These are phyloP conservation scores for Myiothlypis chrysogaster DNA, from an alignment of 2,797 vertebrate species.

Conservation along the genomic window DNA sequence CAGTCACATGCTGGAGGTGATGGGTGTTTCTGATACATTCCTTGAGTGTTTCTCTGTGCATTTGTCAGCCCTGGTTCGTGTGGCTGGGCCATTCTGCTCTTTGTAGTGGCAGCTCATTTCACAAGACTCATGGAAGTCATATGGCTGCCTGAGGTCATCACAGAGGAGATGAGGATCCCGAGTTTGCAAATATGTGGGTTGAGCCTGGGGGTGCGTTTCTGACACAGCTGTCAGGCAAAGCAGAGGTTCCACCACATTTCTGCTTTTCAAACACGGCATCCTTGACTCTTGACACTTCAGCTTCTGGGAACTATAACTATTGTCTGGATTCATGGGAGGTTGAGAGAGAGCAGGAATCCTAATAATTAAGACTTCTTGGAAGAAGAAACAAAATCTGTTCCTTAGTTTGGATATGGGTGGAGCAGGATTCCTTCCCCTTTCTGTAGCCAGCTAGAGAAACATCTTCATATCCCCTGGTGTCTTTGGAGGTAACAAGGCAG, in stretches of 20 bases:
- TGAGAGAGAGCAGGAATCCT: neutral
- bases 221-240: neutral
- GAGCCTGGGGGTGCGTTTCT: neutral
- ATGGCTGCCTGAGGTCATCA: neutral
- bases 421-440: neutral
- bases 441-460: neutral
- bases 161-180: neutral
- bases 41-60: rapidly evolving
- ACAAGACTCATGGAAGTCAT: neutral
- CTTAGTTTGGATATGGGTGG: neutral
- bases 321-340: neutral
- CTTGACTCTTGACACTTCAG: neutral
- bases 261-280: neutral
- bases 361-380: neutral
- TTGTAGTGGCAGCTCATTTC: neutral
- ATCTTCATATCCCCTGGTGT: neutral
- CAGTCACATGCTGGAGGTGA: neutral
- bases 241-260: neutral
- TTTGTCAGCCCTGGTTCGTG: rapidly evolving
- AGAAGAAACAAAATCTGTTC: neutral
- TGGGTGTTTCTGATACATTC: neutral
- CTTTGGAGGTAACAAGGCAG: neutral
- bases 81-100: neutral
- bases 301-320: neutral
- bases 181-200: neutral